Evolutionary conservation across 2,888 invertebrate genomes (phyloP).

Genomic region (Pseudococcus longispinus): DNA sequence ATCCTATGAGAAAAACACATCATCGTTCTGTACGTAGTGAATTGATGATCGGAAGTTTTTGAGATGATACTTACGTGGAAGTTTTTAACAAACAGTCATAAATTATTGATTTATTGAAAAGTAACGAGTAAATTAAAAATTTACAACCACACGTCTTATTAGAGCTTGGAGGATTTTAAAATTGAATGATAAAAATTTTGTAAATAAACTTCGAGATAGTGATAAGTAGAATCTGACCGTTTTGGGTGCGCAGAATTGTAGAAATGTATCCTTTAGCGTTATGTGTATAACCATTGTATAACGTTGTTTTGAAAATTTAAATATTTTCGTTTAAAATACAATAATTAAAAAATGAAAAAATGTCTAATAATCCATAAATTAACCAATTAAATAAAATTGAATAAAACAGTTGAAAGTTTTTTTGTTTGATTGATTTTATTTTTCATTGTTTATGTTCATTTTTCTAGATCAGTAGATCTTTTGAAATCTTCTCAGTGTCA

Average conservation of each 20-base stretch:
- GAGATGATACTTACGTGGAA: constrained; percentile 28
- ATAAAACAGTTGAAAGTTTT: too few relatives aligned
- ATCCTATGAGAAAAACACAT: neutral
- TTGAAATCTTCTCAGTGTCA: too few relatives aligned
- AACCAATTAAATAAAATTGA: too few relatives aligned
- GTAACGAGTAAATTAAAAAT: neutral
- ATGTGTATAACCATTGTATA: neutral
- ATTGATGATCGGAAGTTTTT: neutral
- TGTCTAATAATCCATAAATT: too few relatives aligned
- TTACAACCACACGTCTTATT: neutral
- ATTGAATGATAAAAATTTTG: constrained; percentile 31
- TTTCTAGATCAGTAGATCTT: too few relatives aligned
- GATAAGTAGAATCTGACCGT: constrained; percentile 1
- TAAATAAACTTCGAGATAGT: constrained; percentile 1
- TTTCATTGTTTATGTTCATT: too few relatives aligned
- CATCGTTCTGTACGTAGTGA: neutral
- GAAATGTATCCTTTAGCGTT: neutral
- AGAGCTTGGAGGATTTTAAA: neutral
- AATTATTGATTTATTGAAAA: neutral
- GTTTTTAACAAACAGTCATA: neutral
- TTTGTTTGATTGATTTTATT: too few relatives aligned
- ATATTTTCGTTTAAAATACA: too few relatives aligned
- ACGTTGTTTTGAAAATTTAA: neutral
- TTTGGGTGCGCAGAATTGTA: neutral
- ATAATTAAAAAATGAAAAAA: too few relatives aligned